These are phyloP conservation scores for Agonopterix heracliana DNA, from an alignment of 2,888 invertebrate genomes.

Conservation along the genomic window DNA sequence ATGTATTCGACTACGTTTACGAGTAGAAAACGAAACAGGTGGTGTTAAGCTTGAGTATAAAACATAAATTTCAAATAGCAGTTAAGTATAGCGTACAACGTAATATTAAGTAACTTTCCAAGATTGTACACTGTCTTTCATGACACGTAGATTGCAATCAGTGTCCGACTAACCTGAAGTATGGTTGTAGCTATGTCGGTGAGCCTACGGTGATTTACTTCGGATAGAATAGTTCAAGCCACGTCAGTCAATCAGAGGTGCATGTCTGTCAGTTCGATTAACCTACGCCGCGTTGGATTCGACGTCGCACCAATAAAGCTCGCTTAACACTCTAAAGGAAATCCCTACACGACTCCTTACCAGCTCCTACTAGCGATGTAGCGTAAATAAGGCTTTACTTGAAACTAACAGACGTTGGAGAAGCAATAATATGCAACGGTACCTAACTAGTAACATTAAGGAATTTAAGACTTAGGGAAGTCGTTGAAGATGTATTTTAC, in stretches of 20 bases:
- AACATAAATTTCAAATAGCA: too few species aligned
- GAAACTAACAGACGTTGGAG: constrained; percentile 7
- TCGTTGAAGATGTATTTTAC: too few species aligned
- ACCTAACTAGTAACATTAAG: neutral
- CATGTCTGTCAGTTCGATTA: constrained; percentile 64
- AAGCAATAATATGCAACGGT: neutral
- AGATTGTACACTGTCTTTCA: too few species aligned
- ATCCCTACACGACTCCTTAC: constrained; percentile 34
- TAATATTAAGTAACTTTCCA: too few species aligned
- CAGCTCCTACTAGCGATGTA: constrained; percentile 22
- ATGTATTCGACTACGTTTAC: neutral
- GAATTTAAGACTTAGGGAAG: too few species aligned
- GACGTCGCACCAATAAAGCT: constrained; percentile 56
- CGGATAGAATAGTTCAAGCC: constrained; percentile 45
- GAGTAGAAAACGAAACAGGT: constrained; percentile 8
- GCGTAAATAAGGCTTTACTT: constrained; percentile 30
- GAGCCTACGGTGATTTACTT: constrained; percentile 40
- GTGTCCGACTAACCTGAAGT: too few species aligned
- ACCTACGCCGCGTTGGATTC: constrained; percentile 40
- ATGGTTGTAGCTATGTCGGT: too few species aligned
- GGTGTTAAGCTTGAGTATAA: too few species aligned
- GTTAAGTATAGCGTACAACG: too few species aligned
- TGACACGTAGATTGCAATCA: too few species aligned
- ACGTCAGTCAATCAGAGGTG: constrained; percentile 58
- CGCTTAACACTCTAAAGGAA: constrained; percentile 47